Percentiles rank a stretch among this genome's conserved stretches.
Conservation (phyloP, 1,140 invertebrate species). For the Thrips palmi region DNA sequence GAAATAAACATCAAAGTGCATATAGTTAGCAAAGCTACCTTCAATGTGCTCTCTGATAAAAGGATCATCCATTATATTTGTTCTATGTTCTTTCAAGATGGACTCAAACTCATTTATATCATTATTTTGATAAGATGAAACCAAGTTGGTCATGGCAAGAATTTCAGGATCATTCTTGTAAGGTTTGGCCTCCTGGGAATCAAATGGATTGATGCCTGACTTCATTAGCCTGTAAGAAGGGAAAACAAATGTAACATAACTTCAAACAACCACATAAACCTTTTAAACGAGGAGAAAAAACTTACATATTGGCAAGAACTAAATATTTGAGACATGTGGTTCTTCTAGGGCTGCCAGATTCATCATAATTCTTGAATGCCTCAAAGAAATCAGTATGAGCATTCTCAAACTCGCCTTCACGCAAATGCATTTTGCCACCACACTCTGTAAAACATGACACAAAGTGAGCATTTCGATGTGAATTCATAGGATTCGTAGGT, state of each 20-base stretch:
- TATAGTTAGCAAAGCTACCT: slow-evolving; percentile 26
- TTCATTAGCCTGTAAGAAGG: slow-evolving; percentile 73
- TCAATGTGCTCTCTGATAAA: slow-evolving; percentile 99
- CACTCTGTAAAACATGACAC: slow-evolving; percentile 52
- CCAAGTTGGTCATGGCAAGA: slow-evolving; percentile 97
- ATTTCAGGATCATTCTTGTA: slow-evolving; percentile 99
- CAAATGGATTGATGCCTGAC: slow-evolving; percentile 99
- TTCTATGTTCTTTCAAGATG: slow-evolving; percentile 86
- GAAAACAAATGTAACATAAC: not conserved
- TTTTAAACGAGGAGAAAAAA: slow-evolving; percentile 10
- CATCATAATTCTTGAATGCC: slow-evolving; percentile 99
- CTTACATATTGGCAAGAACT: slow-evolving; percentile 92
- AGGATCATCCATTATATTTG: slow-evolving; percentile 97
- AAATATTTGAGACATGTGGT: slow-evolving; percentile 98
- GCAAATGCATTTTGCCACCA: slow-evolving; percentile 98
- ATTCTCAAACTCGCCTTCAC: slow-evolving; percentile 97
- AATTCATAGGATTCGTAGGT: not conserved
- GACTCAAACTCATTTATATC: slow-evolving; percentile 98
- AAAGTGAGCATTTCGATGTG: not conserved
- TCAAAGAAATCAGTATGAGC: slow-evolving; percentile 99
- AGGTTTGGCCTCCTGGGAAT: slow-evolving; percentile 98
- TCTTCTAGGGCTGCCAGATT: slow-evolving; percentile 91
- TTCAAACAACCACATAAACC: slow-evolving; percentile 1
- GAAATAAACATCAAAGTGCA: slow-evolving; percentile 5
- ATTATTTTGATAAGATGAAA: slow-evolving; percentile 97